Conservation (phyloP, 2,888 invertebrate species). For the Tineola bisselliella region DNA sequence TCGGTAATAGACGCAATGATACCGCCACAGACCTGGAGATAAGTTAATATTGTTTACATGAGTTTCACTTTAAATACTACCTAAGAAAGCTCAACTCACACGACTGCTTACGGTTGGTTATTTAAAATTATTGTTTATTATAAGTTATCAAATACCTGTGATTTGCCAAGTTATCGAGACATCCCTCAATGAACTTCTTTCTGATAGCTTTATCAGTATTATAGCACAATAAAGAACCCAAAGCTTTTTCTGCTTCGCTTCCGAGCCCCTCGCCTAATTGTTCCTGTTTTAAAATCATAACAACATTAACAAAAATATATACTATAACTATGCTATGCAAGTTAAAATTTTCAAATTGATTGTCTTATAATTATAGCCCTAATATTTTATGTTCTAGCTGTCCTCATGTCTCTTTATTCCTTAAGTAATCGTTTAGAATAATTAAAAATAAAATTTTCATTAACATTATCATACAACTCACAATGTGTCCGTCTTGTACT, state of each 20-base stretch:
- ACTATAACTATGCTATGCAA: background rate
- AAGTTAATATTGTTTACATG: background rate
- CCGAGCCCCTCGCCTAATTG: constrained; percentile 91
- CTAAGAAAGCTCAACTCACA: too few species aligned
- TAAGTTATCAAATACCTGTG: constrained; percentile 81
- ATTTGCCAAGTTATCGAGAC: constrained; percentile 86
- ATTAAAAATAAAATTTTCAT: too few species aligned
- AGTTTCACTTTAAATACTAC: too few species aligned
- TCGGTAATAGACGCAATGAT: constrained; percentile 87
- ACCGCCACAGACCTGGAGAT: constrained; percentile 82
- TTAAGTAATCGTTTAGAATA: too few species aligned
- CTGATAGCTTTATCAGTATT: constrained; percentile 89
- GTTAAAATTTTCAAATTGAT: too few species aligned
- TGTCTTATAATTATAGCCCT: too few species aligned
- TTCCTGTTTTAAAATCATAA: constrained; percentile 67
- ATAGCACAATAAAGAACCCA: constrained; percentile 89
- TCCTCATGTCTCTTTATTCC: too few species aligned
- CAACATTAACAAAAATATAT: too few species aligned
- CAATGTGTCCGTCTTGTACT: constrained; percentile 89
- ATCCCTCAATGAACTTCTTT: constrained; percentile 95
- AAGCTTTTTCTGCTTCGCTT: constrained; percentile 91
- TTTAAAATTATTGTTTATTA: too few species aligned
- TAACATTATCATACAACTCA: constrained; percentile 48
- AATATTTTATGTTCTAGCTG: too few species aligned
- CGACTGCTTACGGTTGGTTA: too few species aligned